Conservation (phyloP, 2,888 invertebrate genomes). For the Sarcophaga variegata region DNA sequence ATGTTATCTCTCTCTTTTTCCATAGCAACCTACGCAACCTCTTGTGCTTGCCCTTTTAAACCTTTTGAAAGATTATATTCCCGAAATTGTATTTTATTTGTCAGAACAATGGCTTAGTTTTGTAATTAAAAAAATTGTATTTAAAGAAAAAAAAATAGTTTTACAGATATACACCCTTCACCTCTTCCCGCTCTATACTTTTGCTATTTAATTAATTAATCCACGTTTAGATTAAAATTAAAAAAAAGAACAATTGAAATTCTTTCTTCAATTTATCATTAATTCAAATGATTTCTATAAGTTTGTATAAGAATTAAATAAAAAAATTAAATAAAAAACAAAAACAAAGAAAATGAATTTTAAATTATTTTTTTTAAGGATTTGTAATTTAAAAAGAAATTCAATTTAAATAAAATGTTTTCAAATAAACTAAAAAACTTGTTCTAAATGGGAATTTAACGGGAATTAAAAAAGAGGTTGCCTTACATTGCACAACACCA, state of each 20-base stretch:
- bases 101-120: not conserved
- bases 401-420: slow-evolving; percentile 60
- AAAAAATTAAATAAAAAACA: slow-evolving; percentile 12
- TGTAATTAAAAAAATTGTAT: not conserved
- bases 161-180: not conserved
- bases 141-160: not conserved
- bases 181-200: not conserved
- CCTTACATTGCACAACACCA: no score
- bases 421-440: slow-evolving; percentile 1
- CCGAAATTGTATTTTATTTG: not conserved
- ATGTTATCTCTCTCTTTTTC: not conserved
- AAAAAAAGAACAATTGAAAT: not conserved
- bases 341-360: slow-evolving; percentile 50
- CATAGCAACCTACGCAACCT: not conserved
- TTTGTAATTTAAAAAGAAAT: slow-evolving; percentile 63
- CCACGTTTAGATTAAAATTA: not conserved
- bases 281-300: slow-evolving; percentile 48
- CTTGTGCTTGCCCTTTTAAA: slow-evolving; percentile 15
- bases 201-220: not conserved
- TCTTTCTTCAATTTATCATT: slow-evolving; percentile 37
- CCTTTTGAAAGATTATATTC: not conserved
- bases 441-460: no score
- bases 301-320: slow-evolving; percentile 23
- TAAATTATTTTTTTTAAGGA: slow-evolving; percentile 67
- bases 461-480: no score